Evolutionary conservation across 2,113 vertebrate species (phyloP), one percentile per base, ranked within the genome.

Genomic region (Oreochromis tanganicae): DNA sequence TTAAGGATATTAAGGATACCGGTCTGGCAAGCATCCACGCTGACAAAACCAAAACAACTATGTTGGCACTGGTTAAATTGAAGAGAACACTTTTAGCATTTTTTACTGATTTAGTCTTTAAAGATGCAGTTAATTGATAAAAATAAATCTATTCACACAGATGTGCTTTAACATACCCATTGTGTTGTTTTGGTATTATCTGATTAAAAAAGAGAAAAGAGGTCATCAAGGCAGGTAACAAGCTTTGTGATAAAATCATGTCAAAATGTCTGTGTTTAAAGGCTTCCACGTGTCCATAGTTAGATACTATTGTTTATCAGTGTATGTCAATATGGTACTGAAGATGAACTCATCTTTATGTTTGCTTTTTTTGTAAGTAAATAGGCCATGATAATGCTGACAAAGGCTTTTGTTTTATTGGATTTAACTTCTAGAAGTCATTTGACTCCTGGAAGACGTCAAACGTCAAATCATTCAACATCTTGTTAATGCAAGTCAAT

Each of bases 1-100:
- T 96, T 27, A 27, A 27, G 94, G 90, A 19, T 54, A 6, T 92
- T 66, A 87, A 95, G 95, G 95, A 96, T 95, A 87, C 80, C 61
- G 50, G n/a, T 8, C 54, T 91, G 92, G 83, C 85, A 84, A 41
- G 7, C 6, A 24, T 85, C 84, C 87, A 93, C 16, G 13, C 13
- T 50, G 10, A 10, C 13, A 82, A 54, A 89, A 66, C 8, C 3
- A 32, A 75, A 78, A 87, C 9, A 80, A 41, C 11, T 4, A 41
- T 54, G n/a, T 54, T 34, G 34, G 17, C n/a, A 32, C 24, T 19
- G 5, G 4, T 27, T 43, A 1, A 36, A 61, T 32, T 80, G 2
- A 29, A 43, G 7, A 13, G 1, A 59, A 66, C 4, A 57, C 9
- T 59, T 4, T 5, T 13, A 50, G 73, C 46, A 34, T 34, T 8